phyloP scores from a whole-genome alignment of 92 coral and sea anemone genomes.

The Blastomussa wellsi region DNA sequence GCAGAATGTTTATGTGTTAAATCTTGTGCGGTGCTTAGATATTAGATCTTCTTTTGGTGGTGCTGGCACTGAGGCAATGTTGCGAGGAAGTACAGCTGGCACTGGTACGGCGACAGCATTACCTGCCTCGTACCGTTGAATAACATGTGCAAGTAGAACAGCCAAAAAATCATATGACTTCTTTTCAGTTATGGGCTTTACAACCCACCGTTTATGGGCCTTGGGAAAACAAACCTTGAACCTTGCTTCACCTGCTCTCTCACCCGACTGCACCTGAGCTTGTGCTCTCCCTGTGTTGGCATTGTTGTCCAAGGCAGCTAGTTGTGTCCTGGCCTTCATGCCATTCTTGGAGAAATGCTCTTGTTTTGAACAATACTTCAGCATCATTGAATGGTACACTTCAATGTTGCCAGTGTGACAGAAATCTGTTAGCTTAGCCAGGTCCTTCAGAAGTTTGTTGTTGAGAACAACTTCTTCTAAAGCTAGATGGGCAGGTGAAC shows the following conservation, averaged over 20 bases:
- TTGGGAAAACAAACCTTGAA: slow-evolving; percentile 49
- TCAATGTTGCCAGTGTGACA: no score
- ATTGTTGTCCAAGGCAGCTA: slow-evolving; percentile 66
- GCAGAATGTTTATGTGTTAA: slow-evolving; percentile 1
- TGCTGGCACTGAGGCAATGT: slow-evolving; percentile 43
- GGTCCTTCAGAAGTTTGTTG: slow-evolving; percentile 44
- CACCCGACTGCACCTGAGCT: slow-evolving; percentile 47
- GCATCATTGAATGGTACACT: no score
- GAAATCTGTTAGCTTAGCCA: no score
- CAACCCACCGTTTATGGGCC: slow-evolving; percentile 62
- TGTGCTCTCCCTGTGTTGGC: slow-evolving; percentile 42
- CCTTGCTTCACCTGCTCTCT: slow-evolving; percentile 30
- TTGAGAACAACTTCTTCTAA: slow-evolving; percentile 54
- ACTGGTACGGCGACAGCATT: slow-evolving; percentile 21
- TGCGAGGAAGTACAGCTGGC: slow-evolving; percentile 30
- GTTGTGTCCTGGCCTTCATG: slow-evolving; percentile 57
- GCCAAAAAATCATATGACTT: slow-evolving; percentile 20
- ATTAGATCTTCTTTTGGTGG: slow-evolving; percentile 40
- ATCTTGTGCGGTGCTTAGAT: slow-evolving; percentile 28
- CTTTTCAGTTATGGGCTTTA: slow-evolving; percentile 49
- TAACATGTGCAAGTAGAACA: not conserved
- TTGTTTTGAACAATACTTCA: slow-evolving; percentile 53
- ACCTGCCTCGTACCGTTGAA: not conserved
- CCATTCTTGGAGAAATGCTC: slow-evolving; percentile 53
- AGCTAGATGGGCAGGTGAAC: slow-evolving; percentile 46